A percentile compares a stretch with the other conserved stretches of the same genome.
These are phyloP conservation scores for Bathynomus jamesi DNA, from an alignment of 1,140 invertebrate genomes.

Conservation along the genomic window DNA sequence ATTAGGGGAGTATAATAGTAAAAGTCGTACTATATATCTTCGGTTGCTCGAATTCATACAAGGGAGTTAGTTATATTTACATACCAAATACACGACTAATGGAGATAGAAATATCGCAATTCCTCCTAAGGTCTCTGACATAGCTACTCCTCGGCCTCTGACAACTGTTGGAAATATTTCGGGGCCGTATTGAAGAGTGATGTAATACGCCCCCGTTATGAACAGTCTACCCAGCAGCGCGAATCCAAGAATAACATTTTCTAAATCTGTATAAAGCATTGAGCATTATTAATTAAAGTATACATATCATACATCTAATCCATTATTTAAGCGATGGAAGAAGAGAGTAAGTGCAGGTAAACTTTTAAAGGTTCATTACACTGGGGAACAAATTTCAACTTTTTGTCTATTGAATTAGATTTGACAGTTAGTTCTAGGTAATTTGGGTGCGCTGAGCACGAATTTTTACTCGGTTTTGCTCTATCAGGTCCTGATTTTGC, in stretches of 20 bases:
- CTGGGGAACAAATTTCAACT: too few relatives aligned
- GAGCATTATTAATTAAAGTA: too few relatives aligned
- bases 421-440: too few relatives aligned
- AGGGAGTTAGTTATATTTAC: neutral
- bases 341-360: neutral
- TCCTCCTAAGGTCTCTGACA: constrained; percentile 32
- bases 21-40: too few relatives aligned
- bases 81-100: constrained; percentile 33
- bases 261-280: too few relatives aligned
- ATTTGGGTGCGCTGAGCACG: too few relatives aligned
- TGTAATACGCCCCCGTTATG: constrained; percentile 80
- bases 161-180: constrained; percentile 79
- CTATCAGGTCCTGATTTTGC: too few relatives aligned
- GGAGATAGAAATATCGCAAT: constrained; percentile 35
- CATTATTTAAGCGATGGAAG: neutral
- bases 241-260: constrained; percentile 39
- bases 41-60: too few relatives aligned
- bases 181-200: constrained; percentile 77
- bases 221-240: constrained; percentile 72
- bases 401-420: too few relatives aligned
- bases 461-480: too few relatives aligned
- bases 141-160: constrained; percentile 35
- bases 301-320: neutral
- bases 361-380: too few relatives aligned
- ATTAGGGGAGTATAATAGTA: too few relatives aligned